Evolutionary conservation across 1,140 invertebrate genomes (phyloP).

Genomic region (Hycleus phaleratus): DNA sequence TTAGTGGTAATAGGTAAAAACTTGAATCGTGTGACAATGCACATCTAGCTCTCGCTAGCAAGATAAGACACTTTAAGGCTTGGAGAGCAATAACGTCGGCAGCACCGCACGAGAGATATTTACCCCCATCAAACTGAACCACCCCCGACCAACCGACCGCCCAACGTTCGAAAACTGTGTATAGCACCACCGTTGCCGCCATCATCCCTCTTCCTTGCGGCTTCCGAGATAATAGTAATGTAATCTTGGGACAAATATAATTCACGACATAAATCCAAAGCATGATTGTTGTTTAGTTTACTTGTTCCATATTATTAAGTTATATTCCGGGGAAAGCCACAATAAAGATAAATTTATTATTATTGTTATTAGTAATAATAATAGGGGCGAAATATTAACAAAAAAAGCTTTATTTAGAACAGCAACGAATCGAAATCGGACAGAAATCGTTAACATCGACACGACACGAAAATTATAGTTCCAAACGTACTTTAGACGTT

Average conservation of each 20-base stretch:
- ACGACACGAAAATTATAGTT: no score
- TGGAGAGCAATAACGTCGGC: constrained; percentile 19
- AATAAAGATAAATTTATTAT: neutral
- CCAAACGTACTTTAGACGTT: neutral
- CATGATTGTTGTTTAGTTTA: constrained; percentile 30
- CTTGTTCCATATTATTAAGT: constrained; percentile 19
- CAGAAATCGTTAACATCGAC: no score
- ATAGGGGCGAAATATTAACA: neutral
- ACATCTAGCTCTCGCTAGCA: constrained; percentile 14
- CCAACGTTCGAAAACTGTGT: no score
- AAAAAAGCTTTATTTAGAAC: neutral
- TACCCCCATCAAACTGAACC: neutral
- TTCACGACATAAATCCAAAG: constrained; percentile 34
- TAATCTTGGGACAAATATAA: constrained; percentile 39
- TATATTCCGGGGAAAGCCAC: neutral
- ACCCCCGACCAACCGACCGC: neutral
- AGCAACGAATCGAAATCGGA: no score
- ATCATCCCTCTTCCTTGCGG: constrained; percentile 24
- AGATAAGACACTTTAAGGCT: constrained; percentile 27
- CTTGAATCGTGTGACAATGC: constrained; percentile 22
- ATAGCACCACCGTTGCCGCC: neutral
- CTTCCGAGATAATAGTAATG: constrained; percentile 36
- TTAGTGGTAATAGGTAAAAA: constrained; percentile 9
- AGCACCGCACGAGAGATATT: constrained; percentile 19
- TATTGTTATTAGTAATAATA: neutral